Conservation (phyloP, 2,113 vertebrate genomes). For the Zosterops hypoxanthus region DNA sequence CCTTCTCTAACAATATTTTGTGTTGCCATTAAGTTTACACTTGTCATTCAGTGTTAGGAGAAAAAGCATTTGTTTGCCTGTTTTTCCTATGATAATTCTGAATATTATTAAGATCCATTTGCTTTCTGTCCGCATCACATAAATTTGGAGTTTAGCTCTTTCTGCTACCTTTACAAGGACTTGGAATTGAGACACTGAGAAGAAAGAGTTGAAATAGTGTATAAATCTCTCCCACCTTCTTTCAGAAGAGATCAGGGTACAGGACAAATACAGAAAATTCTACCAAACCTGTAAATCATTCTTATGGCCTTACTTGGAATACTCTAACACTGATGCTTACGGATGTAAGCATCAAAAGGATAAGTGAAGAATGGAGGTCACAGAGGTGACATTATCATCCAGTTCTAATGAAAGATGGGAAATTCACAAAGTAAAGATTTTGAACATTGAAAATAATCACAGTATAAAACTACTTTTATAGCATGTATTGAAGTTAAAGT, state of each 20-base stretch:
- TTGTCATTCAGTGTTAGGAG: background rate
- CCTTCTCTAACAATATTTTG: background rate
- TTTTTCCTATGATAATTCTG: background rate
- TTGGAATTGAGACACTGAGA: background rate
- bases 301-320: background rate
- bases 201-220: background rate
- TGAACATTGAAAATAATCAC: background rate
- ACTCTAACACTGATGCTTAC: background rate
- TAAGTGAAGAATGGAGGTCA: background rate
- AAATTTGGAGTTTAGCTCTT: background rate
- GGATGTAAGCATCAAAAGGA: background rate
- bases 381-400: background rate
- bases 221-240: background rate
- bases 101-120: background rate
- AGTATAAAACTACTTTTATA: background rate
- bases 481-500: background rate
- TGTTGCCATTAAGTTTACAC: background rate
- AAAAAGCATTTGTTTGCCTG: background rate
- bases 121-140: background rate
- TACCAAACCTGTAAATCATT: background rate
- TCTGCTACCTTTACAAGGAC: background rate
- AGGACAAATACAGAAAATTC: background rate
- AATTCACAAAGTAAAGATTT: background rate
- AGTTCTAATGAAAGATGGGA: background rate
- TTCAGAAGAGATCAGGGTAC: background rate